Conservation (phyloP, 2,888 invertebrate species). For the Asteroscopus sphinx region DNA sequence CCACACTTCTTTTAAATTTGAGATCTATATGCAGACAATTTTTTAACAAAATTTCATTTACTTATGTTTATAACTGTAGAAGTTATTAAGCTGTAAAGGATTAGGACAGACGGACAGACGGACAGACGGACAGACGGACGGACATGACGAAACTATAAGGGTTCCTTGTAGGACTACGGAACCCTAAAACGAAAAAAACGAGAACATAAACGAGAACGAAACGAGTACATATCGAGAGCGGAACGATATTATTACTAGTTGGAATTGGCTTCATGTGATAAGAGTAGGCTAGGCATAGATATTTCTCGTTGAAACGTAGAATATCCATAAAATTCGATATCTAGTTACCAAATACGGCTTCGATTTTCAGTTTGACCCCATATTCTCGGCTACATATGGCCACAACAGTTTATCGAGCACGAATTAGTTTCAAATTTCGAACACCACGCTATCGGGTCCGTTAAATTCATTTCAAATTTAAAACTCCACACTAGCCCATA, state of each 20-base stretch:
- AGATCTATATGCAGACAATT: too few species aligned
- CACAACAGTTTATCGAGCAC: too few species aligned
- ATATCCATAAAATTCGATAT: slow-evolving; percentile 4
- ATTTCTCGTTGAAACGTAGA: not conserved
- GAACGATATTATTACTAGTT: slow-evolving; percentile 25
- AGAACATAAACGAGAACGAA: too few species aligned
- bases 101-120: too few species aligned
- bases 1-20: too few species aligned
- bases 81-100: too few species aligned
- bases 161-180: too few species aligned
- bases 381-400: slow-evolving; percentile 19
- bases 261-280: slow-evolving; percentile 17
- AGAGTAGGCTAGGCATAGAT: not conserved
- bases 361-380: slow-evolving; percentile 8
- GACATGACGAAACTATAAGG: too few species aligned
- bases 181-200: too few species aligned
- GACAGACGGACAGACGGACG: too few species aligned
- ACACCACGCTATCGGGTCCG: slow-evolving; percentile 5
- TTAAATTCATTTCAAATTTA: slow-evolving; percentile 13
- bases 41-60: too few species aligned
- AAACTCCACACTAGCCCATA: slow-evolving; percentile 7
- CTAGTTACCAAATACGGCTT: slow-evolving; percentile 24
- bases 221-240: slow-evolving; percentile 12
- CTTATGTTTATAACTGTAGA: too few species aligned
- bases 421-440: slow-evolving; percentile 14